Evolutionary conservation across 1,140 invertebrate genomes (phyloP), one percentile per base, ranked within the genome.

Genomic region (Zaprionus ornatus): DNA sequence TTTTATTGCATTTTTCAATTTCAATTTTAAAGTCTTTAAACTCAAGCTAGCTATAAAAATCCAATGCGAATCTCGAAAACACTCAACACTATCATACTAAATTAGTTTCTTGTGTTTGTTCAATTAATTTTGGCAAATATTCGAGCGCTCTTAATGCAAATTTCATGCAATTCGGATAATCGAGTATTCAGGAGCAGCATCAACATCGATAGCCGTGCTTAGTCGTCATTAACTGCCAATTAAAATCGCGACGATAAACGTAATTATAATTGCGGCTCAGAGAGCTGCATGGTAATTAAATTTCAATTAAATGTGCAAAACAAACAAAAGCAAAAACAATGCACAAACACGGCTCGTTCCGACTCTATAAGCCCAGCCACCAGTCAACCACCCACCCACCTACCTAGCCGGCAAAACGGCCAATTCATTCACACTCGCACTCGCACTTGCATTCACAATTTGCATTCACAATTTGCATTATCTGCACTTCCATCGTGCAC

Each of bases 151-250:
- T 55, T 62, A 56, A 67, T 61, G 35, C 25, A 21, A 25, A 42
- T 45, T 42, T 40, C 17, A 61, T 68, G 40, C 61, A 65, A 37
- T 65, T n/a, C 57, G 32, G 10, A 57, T 70, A 74, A 66, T 60
- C 66, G 72, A 79, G 79, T 76, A 79, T 73, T 71, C 29, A 17
- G 13, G 2, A 27, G 19, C 12, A 27, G 10, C 52, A 29, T 52
- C 13, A 23, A n/a, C 25, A 27, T 56, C 48, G 25, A 78, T 62
- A 37, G 23, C 61, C 45, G 45, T 4, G 70, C 69, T 86, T 80
- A 80, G 70, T 75, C 73, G 60, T 63, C 70, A 77, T 88, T 83
- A 80, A 88, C 54, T 80, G 83, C 62, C 84, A 88, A 83, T 87
- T 87, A 75, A 83, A 87, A 80, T 50, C 45, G 52, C 48, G 52